These are phyloP conservation scores for Pachycephus smyrnensis DNA, from an alignment of 2,888 invertebrate species.

Conservation along the genomic window DNA sequence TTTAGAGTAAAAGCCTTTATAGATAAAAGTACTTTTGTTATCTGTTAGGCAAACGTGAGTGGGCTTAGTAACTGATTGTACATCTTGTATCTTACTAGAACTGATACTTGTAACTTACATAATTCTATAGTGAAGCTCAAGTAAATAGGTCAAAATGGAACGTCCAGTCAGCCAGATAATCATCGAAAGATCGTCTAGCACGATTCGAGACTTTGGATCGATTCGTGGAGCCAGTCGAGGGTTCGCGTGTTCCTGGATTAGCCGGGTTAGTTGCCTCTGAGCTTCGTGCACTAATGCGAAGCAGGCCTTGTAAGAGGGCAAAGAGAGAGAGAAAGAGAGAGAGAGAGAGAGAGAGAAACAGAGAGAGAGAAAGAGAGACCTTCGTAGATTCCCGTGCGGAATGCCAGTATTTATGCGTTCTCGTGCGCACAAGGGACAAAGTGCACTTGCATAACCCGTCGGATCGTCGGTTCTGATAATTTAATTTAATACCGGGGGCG, in stretches of 20 bases:
- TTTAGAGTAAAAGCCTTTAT: too few species aligned
- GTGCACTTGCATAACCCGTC: conserved; percentile 31
- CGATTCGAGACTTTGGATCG: neutral
- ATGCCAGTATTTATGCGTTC: conserved; percentile 41
- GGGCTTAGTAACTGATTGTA: too few species aligned
- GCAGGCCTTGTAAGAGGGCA: neutral
- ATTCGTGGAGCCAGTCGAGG: neutral
- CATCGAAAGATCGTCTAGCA: neutral
- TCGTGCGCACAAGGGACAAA: conserved; percentile 41
- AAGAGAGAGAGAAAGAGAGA: too few species aligned
- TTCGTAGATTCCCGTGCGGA: conserved; percentile 20
- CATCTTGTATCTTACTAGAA: too few species aligned
- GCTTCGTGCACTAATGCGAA: neutral
- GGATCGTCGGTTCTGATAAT: conserved; percentile 46
- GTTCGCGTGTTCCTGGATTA: conserved; percentile 9
- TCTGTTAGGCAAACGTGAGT: too few species aligned
- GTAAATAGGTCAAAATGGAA: neutral
- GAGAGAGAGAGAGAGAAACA: neutral
- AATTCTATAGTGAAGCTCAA: neutral
- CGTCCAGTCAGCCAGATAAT: neutral
- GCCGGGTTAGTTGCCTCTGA: neutral
- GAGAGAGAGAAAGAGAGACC: conserved; percentile 11
- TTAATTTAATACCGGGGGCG: conserved; percentile 41
- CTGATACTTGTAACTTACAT: too few species aligned
- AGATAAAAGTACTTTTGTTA: too few species aligned